phyloP scores from a whole-genome alignment of 2,888 invertebrate genomes.

The Dasypolia templi region DNA sequence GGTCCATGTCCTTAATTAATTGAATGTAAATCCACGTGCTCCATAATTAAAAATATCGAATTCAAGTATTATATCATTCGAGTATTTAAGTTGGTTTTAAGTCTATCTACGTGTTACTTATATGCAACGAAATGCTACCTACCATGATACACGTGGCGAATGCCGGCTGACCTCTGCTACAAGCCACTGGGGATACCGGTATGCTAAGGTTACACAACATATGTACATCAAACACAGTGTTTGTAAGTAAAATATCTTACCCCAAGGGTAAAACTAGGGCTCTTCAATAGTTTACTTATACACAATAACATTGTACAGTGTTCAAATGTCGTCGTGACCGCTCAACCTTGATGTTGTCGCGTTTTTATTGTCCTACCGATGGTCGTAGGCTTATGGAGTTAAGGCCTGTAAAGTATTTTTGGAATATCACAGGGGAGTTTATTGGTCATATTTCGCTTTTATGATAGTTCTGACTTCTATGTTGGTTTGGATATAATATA shows the following conservation, averaged over 20 bases:
- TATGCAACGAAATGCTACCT: background rate
- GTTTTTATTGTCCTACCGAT: slow-evolving; percentile 59
- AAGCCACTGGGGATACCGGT: slow-evolving; percentile 9
- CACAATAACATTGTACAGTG: slow-evolving; percentile 37
- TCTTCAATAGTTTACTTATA: slow-evolving; percentile 46
- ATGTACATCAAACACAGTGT: slow-evolving; percentile 13
- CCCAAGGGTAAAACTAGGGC: slow-evolving; percentile 49
- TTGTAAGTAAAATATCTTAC: slow-evolving; percentile 39
- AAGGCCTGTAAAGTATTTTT: slow-evolving; percentile 42
- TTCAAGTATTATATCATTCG: background rate
- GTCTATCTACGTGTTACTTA: background rate
- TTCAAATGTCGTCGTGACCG: slow-evolving; percentile 60
- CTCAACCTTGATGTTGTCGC: slow-evolving; percentile 60
- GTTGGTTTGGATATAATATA: slow-evolving; percentile 20
- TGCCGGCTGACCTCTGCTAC: slow-evolving; percentile 21
- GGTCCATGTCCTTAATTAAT: background rate
- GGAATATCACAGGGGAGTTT: slow-evolving; percentile 51
- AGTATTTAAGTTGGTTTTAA: background rate
- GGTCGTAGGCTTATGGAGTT: slow-evolving; percentile 47
- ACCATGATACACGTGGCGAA: slow-evolving; percentile 9
- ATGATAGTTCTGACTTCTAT: slow-evolving; percentile 29
- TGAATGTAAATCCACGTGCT: background rate
- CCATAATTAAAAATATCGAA: background rate
- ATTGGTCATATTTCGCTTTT: slow-evolving; percentile 46
- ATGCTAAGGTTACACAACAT: slow-evolving; percentile 40